These are phyloP conservation scores for Drosophila aldrichi DNA, from an alignment of 2,888 invertebrate genomes.

Conservation along the genomic window DNA sequence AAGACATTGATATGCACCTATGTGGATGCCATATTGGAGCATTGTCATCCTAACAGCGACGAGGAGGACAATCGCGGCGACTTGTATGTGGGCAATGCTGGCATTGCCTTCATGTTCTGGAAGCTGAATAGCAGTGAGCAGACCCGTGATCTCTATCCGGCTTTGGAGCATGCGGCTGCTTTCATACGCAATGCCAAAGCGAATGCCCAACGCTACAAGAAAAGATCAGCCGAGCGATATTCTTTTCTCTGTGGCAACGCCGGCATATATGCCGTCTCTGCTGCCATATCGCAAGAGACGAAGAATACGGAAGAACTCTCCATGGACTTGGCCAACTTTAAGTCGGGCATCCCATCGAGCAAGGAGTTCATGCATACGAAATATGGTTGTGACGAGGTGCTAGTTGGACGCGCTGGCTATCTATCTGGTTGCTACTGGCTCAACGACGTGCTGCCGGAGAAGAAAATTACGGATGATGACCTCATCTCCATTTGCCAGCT, in stretches of 20 bases:
- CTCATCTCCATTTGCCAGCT: constrained; percentile 89
- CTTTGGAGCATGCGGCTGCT: constrained; percentile 87
- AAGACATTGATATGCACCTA: constrained; percentile 84
- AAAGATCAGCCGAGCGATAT: constrained; percentile 87
- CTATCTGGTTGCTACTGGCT: constrained; percentile 92
- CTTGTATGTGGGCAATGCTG: constrained; percentile 85
- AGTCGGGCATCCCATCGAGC: constrained; percentile 85
- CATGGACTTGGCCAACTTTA: constrained; percentile 83
- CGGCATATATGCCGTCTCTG: constrained; percentile 91
- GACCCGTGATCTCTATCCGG: constrained; percentile 85
- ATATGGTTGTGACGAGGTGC: constrained; percentile 92
- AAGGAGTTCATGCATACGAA: constrained; percentile 87
- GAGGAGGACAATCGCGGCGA: constrained; percentile 84
- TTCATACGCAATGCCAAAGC: constrained; percentile 88
- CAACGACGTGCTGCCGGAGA: constrained; percentile 83
- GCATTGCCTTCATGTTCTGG: constrained; percentile 92
- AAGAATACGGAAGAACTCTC: constrained; percentile 85
- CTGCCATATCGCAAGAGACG: constrained; percentile 87
- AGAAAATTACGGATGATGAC: constrained; percentile 85
- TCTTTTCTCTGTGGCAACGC: constrained; percentile 92
- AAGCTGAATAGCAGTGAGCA: constrained; percentile 87
- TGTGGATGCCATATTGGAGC: constrained; percentile 84
- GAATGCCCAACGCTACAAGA: constrained; percentile 85
- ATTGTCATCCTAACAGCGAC: constrained; percentile 79
- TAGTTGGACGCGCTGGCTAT: constrained; percentile 94